Percentiles rank a stretch among this genome's conserved stretches.
Conservation (phyloP, 1,140 invertebrate genomes). For the Centruroides sculpturatus region DNA sequence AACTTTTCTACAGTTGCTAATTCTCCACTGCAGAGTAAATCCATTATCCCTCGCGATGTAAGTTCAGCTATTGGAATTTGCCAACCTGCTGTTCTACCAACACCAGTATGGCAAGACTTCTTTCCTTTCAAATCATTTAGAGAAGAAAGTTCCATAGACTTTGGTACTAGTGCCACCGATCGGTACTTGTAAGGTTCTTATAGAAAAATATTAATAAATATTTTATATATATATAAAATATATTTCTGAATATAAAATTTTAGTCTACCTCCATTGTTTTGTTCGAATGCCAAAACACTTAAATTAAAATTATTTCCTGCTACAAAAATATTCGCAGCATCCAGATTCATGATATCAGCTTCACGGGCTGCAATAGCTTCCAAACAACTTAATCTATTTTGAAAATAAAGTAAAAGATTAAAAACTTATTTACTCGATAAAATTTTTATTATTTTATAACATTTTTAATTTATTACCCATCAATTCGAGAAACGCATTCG, state of each 20-base stretch:
- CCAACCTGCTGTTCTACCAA: constrained; percentile 61
- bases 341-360: constrained; percentile 62
- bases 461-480: constrained; percentile 1
- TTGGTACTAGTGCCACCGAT: constrained; percentile 57
- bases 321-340: constrained; percentile 71
- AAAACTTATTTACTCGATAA: neutral
- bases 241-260: neutral
- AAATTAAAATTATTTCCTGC: constrained; percentile 32
- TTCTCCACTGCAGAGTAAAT: constrained; percentile 44
- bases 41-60: constrained; percentile 47
- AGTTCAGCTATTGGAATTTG: constrained; percentile 43
- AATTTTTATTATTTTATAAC: neutral
- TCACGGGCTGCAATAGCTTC: constrained; percentile 50
- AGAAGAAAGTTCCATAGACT: constrained; percentile 44
- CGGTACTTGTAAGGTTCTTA: constrained; percentile 55
- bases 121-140: constrained; percentile 48
- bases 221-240: constrained; percentile 29
- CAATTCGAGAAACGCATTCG: too few species aligned
- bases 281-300: constrained; percentile 12
- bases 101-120: constrained; percentile 62
- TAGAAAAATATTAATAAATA: constrained; percentile 12
- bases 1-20: constrained; percentile 57
- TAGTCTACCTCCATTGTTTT: constrained; percentile 13
- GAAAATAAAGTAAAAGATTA: constrained; percentile 10
- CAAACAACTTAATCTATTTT: constrained; percentile 54